Evolutionary conservation across 2,888 invertebrate genomes (phyloP), one percentile per base, ranked within the genome.

Genomic region (Tenodera sinensis): DNA sequence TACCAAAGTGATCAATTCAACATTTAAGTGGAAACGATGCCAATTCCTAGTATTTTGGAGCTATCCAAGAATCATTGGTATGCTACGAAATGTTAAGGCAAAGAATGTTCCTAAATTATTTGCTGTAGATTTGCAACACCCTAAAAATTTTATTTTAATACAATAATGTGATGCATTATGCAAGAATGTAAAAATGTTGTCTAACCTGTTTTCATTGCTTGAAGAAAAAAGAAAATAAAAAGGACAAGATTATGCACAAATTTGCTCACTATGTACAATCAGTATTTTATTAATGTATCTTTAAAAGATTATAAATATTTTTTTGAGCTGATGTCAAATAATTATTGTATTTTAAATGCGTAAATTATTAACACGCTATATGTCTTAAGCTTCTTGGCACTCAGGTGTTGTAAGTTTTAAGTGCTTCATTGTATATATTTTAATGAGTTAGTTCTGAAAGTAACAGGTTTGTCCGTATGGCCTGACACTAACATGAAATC

Each of bases 221-320:
- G 54, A 20, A 71, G 6, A 54, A 54, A 54, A 54, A 9, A 47
- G 7, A 14, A 14, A 6, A 14, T 7, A 47, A 54, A 54, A 25
- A 20, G 1, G 54, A 25, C 54, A 27, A n/a, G 14, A 71, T 28
- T 28, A 86, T 86, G 86, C 86, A 86, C 54, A 81, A 81, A 86
- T 54, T 86, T 86, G 86, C 86, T 86, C 86, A 86, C 81, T 28
- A 30, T 86, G n/a, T 86, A 86, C 86, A 86, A 86, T 86, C 86
- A 86, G 86, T 86, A 86, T 86, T 86, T 86, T 86, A 47, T 71
- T 28, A 25, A n/a, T 86, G 30, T 71, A 54, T 86, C 15, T 84
- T 30, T 84, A 71, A 54, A 71, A 71, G 54, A 71, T 71, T 71
- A 71, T 20, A 71, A 71, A 71, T 71, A 71, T 71, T 71, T 71